Base-by-base conservation (phyloP, 2,113 vertebrate species). In the Rana temporaria region DNA sequence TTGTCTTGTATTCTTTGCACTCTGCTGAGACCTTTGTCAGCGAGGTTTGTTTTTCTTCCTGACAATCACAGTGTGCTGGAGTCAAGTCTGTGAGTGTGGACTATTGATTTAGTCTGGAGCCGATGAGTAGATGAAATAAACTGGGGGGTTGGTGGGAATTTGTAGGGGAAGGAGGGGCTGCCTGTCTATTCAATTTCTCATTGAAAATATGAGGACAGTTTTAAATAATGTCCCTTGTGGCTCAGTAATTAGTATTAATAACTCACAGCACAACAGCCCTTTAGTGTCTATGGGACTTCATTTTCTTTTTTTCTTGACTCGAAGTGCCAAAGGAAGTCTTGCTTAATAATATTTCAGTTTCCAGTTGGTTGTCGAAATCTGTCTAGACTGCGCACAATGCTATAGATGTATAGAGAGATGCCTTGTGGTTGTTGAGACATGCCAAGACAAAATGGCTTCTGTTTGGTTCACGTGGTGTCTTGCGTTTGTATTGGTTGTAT, bases 91-190 rank as follows among this genome's bases (percentile, higher is more conserved):
- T 68, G 48, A 63, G 79, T 52, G 53, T 32, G 67, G 56, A 72
- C 18, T 73, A 68, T 73, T 81, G 69, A 81, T 81, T 81, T 81
- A 64, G 79, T 81, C 57, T 81, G 68, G 79, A 65, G 79, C 42
- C 60, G 17, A 72, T 38, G 69, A 73, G 34, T 71, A 20, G 56
- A 63, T 12, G 66, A 26, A 52, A 18, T 34, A 81, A 81, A 69
- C 22, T 24, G 67, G 63, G 63, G 76, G 32, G 16, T 52, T 55
- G 57, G 12, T 18, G 16, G 70, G 17, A 2, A 73, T n/a, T 52
- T 73, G 16, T n/a, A n/a, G 71, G 56, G 26, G 12, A 38, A 38
- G 18, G 72, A 14, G 19, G 57, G 18, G 56, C 56, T 20, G 56
- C 30, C 19, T 34, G 26, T 60, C 72, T 20, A 42, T 4, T 9